Base-by-base conservation (phyloP, 2,888 invertebrate species). In the Oxytorus armatus region DNA sequence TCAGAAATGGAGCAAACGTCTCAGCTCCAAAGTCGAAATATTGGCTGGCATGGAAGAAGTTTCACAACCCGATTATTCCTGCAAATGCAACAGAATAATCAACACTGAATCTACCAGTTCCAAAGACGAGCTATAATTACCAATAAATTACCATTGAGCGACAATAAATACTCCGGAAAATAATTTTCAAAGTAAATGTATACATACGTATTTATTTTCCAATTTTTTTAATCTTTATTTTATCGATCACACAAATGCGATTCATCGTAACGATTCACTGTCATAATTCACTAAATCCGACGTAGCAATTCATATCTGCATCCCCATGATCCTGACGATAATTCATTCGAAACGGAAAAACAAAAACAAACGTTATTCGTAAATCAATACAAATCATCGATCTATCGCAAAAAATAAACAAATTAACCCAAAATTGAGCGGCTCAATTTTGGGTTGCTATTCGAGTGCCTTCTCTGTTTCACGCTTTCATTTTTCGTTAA, bases 1-100 rank as follows among this genome's bases (percentile, higher is more conserved):
- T 69, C 84, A 96, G 95, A 95, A 96, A 93, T 97, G 96, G 95
- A 95, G 95, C 88, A 95, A 94, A 88, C 93, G 94, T 83, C 90
- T 96, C 51, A 92, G 91, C 55, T 95, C 94, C 83, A 90, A 93
- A 10, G 91, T 95, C 47, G 89, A 92, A 79, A 90, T 95, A 42
- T 89, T 93, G n/a, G 92, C 93, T 21, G 94, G 92, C 61, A 96
- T 96, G 96, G 95, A 95, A 88, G 90, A 92, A 85, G 93, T 95
- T 29, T 89, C 92, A 74, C 93, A 94, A 87, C 92, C 92, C 53
- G 90, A 92, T 68, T 85, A 91, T 84, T 86, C 89, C 74, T 92
- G 91, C 85, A 80, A 90, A 63, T 94, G 93, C 88, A 16, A 53
- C 74, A 69, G 59, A 72, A 82, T 68, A 68, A 61, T 73, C 49